Conservation (phyloP, 2,113 vertebrate species). For the Tetrao urogallus region DNA sequence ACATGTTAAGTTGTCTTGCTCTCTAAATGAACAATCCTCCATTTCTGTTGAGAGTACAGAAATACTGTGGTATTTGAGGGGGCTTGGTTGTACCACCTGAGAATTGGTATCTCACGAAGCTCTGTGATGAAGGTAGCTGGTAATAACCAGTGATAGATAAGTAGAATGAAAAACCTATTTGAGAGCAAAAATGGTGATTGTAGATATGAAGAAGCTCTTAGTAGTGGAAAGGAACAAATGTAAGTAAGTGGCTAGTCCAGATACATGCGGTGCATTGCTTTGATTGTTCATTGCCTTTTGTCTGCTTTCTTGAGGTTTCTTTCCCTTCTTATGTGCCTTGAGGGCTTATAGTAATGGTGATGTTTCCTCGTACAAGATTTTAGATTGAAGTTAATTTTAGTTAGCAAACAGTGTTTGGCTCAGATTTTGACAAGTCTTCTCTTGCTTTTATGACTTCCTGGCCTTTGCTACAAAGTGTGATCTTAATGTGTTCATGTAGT, state of each 20-base stretch:
- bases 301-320: neutral
- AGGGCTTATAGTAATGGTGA: neutral
- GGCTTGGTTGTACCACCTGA: neutral
- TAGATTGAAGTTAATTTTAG: neutral
- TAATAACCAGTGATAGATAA: neutral
- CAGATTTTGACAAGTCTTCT: neutral
- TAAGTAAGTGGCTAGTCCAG: neutral
- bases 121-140: neutral
- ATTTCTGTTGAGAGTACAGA: neutral
- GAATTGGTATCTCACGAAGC: neutral
- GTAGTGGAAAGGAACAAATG: neutral
- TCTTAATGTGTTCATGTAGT: neutral
- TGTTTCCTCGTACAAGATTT: neutral
- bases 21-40: neutral
- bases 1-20: neutral
- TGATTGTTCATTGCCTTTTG: neutral
- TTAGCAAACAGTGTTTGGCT: neutral
- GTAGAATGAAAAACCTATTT: neutral
- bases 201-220: neutral
- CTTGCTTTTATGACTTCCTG: neutral
- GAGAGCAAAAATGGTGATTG: neutral
- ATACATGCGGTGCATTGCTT: neutral
- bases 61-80: neutral
- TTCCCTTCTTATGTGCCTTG: neutral
- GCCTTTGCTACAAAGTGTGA: neutral